Conservation (phyloP, 2,113 vertebrate species). For the Hirundichthys speculiger region DNA sequence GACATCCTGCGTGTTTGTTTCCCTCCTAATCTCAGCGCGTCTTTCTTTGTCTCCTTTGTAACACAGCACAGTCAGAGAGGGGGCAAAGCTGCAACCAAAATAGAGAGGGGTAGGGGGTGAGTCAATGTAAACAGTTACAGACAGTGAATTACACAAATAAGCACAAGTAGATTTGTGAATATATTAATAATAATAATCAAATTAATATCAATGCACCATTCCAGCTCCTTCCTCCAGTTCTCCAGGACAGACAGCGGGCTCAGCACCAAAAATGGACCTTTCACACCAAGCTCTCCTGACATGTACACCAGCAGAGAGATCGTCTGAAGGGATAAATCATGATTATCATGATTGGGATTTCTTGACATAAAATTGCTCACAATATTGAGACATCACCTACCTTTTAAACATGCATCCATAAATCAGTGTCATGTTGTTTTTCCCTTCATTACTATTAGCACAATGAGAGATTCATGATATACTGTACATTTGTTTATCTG, state of each 20-base stretch:
- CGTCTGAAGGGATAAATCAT: constrained; percentile 72
- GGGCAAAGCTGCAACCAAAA: constrained; percentile 81
- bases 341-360: not conserved
- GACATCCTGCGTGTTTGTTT: constrained; percentile 63
- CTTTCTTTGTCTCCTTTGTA: constrained; percentile 88
- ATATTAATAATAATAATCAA: too few relatives aligned
- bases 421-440: too few relatives aligned
- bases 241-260: constrained; percentile 90
- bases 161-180: not conserved
- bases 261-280: constrained; percentile 88
- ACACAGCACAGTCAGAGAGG: constrained; percentile 80
- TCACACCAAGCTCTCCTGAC: constrained; percentile 72
- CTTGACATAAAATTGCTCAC: not conserved
- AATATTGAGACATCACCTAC: too few relatives aligned
- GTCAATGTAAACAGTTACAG: not conserved
- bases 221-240: constrained; percentile 91
- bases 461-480: too few relatives aligned
- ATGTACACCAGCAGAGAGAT: constrained; percentile 88
- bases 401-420: not conserved
- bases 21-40: constrained; percentile 80
- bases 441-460: too few relatives aligned
- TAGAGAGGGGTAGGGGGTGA: not conserved
- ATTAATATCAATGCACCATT: constrained; percentile 70
- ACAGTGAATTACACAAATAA: not conserved
- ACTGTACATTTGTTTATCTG: too few relatives aligned